phyloP scores from a whole-genome alignment of 1,140 invertebrate genomes.

The Drosophila seguyi region DNA sequence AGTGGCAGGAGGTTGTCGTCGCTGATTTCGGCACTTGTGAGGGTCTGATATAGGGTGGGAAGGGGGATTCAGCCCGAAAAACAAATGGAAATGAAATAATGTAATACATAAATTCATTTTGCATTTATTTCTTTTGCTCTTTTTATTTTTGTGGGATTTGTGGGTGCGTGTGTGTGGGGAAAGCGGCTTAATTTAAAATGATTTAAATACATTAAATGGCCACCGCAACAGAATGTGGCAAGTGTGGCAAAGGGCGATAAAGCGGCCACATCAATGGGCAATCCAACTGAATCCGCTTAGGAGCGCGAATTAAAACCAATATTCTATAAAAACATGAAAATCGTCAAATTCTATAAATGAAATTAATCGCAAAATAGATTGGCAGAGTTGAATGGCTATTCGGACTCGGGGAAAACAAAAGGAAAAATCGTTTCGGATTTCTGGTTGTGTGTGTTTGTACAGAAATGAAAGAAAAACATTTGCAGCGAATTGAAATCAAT shows the following conservation, averaged over 20 bases:
- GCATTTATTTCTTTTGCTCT: not conserved
- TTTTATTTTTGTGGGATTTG: slow-evolving; percentile 8
- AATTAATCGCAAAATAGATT: slow-evolving; percentile 55
- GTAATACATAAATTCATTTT: slow-evolving; percentile 39
- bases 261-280: slow-evolving; percentile 49
- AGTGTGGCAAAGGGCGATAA: slow-evolving; percentile 45
- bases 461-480: slow-evolving; percentile 56
- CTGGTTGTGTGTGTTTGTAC: slow-evolving; percentile 20
- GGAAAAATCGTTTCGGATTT: slow-evolving; percentile 23
- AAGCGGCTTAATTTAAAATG: slow-evolving; percentile 54
- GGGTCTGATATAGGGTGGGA: not conserved
- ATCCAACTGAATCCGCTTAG: slow-evolving; percentile 55
- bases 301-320: slow-evolving; percentile 56
- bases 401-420: slow-evolving; percentile 26
- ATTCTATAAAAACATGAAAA: slow-evolving; percentile 49
- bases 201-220: slow-evolving; percentile 56
- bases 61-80: not conserved
- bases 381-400: slow-evolving; percentile 5
- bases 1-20: slow-evolving; percentile 23
- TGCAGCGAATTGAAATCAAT: slow-evolving; percentile 44
- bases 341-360: slow-evolving; percentile 55
- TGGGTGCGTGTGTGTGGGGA: not conserved
- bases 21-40: slow-evolving; percentile 64
- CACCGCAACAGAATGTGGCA: slow-evolving; percentile 43
- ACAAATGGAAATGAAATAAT: slow-evolving; percentile 39